A percentile compares a stretch with the other conserved stretches of the same genome.
Evolutionary conservation across 2,113 vertebrate genomes (phyloP).

Genomic region (Phodopus roborovskii): DNA sequence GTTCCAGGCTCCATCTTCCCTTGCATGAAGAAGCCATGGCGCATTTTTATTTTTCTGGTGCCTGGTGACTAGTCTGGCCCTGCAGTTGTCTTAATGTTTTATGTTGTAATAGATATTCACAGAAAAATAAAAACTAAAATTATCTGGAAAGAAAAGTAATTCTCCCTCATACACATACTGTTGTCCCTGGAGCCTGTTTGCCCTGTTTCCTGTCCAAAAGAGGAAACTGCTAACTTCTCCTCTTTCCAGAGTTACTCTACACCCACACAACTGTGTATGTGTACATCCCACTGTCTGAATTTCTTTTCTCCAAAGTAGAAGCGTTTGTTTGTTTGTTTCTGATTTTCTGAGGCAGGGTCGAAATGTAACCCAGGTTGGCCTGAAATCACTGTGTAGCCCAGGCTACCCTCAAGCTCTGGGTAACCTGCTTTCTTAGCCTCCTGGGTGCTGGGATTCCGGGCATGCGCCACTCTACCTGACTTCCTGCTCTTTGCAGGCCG

Average conservation of each 20-base stretch:
- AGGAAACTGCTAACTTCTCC: not conserved
- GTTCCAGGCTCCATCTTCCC: not conserved
- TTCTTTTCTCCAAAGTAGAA: not conserved
- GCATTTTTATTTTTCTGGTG: not conserved
- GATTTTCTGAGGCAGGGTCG: not conserved
- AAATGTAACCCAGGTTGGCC: not conserved
- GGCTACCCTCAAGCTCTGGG: no score
- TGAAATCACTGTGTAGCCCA: not conserved
- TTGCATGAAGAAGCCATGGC: not conserved
- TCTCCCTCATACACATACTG: not conserved
- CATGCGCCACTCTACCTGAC: not conserved
- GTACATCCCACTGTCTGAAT: not conserved
- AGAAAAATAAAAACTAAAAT: not conserved
- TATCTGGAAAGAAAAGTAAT: not conserved
- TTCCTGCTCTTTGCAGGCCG: not conserved
- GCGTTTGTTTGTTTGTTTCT: not conserved
- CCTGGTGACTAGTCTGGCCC: not conserved
- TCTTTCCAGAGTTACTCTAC: not conserved
- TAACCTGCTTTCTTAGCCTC: not conserved
- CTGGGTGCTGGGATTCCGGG: not conserved
- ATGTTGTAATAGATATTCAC: not conserved
- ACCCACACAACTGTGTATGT: not conserved
- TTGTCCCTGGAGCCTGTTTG: not conserved
- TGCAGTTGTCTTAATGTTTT: not conserved
- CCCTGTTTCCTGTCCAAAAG: not conserved